These are phyloP conservation scores for Spheniscus mendiculus DNA, from an alignment of 2,113 vertebrate species.

Conservation along the genomic window DNA sequence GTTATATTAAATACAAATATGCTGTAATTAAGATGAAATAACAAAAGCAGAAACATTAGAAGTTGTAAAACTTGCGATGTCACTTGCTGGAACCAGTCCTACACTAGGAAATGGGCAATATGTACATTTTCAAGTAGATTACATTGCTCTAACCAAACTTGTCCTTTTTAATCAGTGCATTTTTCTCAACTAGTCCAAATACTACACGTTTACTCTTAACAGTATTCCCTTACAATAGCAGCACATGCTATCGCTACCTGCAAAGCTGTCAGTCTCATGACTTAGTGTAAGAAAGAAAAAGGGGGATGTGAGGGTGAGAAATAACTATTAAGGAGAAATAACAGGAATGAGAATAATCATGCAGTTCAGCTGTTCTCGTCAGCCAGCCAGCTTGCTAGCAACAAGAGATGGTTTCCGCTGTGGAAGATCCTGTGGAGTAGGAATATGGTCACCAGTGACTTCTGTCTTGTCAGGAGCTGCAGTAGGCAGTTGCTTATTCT, in stretches of 20 bases:
- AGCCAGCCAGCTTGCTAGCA: constrained; percentile 97
- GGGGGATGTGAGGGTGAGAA: constrained; percentile 61
- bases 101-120: constrained; percentile 81
- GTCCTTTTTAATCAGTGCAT: constrained; percentile 79
- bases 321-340: constrained; percentile 75
- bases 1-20: constrained; percentile 84
- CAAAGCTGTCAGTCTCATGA: constrained; percentile 79
- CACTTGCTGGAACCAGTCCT: constrained; percentile 80
- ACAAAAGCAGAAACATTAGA: constrained; percentile 83
- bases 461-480: constrained; percentile 94
- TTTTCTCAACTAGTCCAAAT: constrained; percentile 75
- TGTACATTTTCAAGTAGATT: constrained; percentile 85
- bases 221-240: constrained; percentile 77
- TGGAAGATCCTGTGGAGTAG: constrained; percentile 97
- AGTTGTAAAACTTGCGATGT: constrained; percentile 82
- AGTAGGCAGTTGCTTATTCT: constrained; percentile 94
- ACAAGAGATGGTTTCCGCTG: constrained; percentile 98
- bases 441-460: constrained; percentile 98
- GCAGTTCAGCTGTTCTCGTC: constrained; percentile 80
- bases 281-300: constrained; percentile 76
- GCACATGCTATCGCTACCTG: constrained; percentile 79
- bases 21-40: constrained; percentile 80
- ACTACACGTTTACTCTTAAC: constrained; percentile 69
- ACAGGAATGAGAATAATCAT: constrained; percentile 84
- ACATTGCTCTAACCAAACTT: constrained; percentile 76